phyloP scores from a whole-genome alignment of 2,113 vertebrate species.

The Pomatostomus ruficeps region DNA sequence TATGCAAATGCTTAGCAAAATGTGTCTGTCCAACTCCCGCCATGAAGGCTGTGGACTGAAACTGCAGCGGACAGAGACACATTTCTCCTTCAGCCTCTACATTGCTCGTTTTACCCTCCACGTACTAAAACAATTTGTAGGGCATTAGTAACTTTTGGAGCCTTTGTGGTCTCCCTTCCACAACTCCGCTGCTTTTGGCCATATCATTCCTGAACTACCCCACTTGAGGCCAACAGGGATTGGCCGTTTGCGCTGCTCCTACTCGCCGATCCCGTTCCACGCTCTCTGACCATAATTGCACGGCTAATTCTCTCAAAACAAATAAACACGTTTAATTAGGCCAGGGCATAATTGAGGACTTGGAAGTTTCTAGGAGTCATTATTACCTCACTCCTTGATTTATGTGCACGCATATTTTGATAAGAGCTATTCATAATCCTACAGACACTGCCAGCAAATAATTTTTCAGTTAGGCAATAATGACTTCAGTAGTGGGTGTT shows the following conservation, averaged over 20 bases:
- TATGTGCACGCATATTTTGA: constrained; percentile 56
- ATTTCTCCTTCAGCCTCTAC: neutral
- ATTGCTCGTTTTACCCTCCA: neutral
- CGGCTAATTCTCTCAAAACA: neutral
- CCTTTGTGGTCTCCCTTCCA: neutral
- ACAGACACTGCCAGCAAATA: constrained; percentile 66
- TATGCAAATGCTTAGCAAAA: neutral
- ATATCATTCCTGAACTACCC: neutral
- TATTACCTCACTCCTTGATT: constrained; percentile 60
- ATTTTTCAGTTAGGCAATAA: constrained; percentile 68
- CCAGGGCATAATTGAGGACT: constrained; percentile 24
- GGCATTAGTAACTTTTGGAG: neutral
- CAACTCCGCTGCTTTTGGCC: neutral
- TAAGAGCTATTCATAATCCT: constrained; percentile 61
- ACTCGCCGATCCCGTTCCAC: neutral
- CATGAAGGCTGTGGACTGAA: accelerated
- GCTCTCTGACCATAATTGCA: neutral
- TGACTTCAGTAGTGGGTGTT: constrained; percentile 67
- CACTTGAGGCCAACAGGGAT: accelerated
- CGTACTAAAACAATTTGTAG: accelerated
- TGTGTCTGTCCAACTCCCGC: neutral
- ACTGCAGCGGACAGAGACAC: neutral
- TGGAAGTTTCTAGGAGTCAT: constrained; percentile 50
- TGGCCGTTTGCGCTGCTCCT: accelerated
- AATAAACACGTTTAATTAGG: constrained; percentile 27